Conservation (phyloP, 1,140 invertebrate species). For the Gerris buenoi region DNA sequence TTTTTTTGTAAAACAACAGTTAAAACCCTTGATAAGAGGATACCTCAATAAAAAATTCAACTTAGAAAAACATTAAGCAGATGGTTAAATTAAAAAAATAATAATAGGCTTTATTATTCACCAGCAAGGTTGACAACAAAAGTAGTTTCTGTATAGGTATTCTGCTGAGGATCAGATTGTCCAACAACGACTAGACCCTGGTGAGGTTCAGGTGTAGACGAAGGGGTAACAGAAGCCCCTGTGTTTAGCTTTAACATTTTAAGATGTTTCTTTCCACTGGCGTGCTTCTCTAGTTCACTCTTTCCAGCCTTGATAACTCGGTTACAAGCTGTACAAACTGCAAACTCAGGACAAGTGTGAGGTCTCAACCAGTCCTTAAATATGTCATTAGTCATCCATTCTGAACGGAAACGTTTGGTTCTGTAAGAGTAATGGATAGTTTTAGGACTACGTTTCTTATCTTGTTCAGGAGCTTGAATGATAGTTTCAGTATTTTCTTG, state of each 20-base stretch:
- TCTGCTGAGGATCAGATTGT: background rate
- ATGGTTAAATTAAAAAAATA: background rate
- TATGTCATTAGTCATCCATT: conserved; percentile 22
- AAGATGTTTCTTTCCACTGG: conserved; percentile 24
- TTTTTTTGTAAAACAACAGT: no score
- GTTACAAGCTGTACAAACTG: conserved; percentile 24
- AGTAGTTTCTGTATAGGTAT: background rate
- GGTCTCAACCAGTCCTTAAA: conserved; percentile 24
- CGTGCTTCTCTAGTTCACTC: conserved; percentile 27
- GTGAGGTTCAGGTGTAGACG: no score
- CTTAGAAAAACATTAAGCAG: no score
- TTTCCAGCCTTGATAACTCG: conserved; percentile 25
- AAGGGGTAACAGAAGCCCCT: background rate
- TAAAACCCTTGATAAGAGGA: no score
- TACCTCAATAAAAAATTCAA: no score
- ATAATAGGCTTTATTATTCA: background rate
- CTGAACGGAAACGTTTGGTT: background rate
- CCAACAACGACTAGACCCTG: background rate
- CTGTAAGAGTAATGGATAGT: background rate
- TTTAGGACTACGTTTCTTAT: background rate
- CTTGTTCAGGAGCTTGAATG: background rate
- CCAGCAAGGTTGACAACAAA: background rate
- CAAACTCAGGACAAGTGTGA: conserved; percentile 20
- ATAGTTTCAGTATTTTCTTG: background rate
- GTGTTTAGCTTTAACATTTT: background rate